Conservation (phyloP, 2,888 invertebrate genomes). For the Netelia melanura region DNA sequence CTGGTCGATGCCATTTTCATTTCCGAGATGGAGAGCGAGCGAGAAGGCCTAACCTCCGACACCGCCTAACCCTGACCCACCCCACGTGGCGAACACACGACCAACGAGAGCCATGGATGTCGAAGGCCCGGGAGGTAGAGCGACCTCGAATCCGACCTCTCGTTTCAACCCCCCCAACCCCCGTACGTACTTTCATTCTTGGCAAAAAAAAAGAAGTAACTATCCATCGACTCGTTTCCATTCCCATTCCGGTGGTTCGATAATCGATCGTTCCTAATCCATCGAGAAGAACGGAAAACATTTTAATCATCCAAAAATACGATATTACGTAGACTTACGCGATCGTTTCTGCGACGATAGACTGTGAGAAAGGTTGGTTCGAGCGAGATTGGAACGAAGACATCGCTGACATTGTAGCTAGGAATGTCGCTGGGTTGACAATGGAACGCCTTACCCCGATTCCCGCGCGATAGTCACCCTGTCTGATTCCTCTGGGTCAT, state of each 20-base stretch:
- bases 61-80: constrained; percentile 78
- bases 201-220: neutral
- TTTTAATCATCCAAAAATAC: too few species aligned
- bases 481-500: neutral
- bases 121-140: neutral
- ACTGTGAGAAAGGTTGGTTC: neutral
- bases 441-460: neutral
- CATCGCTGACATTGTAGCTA: neutral
- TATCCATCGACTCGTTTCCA: neutral
- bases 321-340: too few species aligned
- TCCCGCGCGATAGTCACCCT: neutral
- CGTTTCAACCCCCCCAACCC: constrained; percentile 24
- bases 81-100: constrained; percentile 61
- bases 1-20: constrained; percentile 54
- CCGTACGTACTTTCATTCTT: constrained; percentile 1
- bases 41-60: constrained; percentile 74
- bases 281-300: neutral
- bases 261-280: neutral
- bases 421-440: neutral
- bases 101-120: neutral
- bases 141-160: constrained; percentile 57
- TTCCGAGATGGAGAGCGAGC: constrained; percentile 24
- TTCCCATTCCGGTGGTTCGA: neutral
- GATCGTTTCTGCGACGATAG: too few species aligned
- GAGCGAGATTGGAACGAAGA: neutral